A percentile compares a stretch with the other conserved stretches of the same genome.
These are phyloP conservation scores for Leptinotarsa haldemani DNA, from an alignment of 2,888 invertebrate genomes.

Conservation along the genomic window DNA sequence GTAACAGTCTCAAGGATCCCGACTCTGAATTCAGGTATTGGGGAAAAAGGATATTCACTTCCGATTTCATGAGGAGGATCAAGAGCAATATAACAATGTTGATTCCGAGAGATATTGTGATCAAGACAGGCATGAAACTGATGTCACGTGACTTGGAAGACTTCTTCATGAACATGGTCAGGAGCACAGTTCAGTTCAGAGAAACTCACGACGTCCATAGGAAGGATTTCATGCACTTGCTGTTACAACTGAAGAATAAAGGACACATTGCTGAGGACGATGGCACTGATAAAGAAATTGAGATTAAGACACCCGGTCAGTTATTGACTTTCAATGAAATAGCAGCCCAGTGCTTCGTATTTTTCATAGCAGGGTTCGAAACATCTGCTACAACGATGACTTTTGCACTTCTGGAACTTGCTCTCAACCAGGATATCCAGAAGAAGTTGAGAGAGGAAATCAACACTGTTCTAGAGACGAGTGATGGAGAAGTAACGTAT, in stretches of 20 bases:
- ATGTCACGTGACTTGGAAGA: constrained; percentile 52
- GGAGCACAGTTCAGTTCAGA: constrained; percentile 65
- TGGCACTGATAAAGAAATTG: constrained; percentile 49
- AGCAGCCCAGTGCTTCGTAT: too few species aligned
- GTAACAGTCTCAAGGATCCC: constrained; percentile 69
- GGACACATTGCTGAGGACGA: constrained; percentile 59
- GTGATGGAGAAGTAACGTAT: neutral
- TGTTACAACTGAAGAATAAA: constrained; percentile 65
- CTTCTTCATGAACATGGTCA: constrained; percentile 66
- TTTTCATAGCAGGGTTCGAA: too few species aligned
- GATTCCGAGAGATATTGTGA: constrained; percentile 44
- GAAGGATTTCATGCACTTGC: constrained; percentile 70
- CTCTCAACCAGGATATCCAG: too few species aligned
- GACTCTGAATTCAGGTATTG: constrained; percentile 64
- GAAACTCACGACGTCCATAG: constrained; percentile 65
- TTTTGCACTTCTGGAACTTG: too few species aligned
- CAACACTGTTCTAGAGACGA: too few species aligned
- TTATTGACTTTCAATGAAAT: too few species aligned
- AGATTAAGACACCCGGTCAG: constrained; percentile 13
- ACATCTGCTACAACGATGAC: too few species aligned
- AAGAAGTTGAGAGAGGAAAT: too few species aligned
- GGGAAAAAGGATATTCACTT: constrained; percentile 46
- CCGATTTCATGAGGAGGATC: constrained; percentile 35
- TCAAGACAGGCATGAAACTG: constrained; percentile 47
- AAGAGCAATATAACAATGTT: constrained; percentile 30